phyloP scores from a whole-genome alignment of 2,888 invertebrate genomes.

The Esperia sulphurella region DNA sequence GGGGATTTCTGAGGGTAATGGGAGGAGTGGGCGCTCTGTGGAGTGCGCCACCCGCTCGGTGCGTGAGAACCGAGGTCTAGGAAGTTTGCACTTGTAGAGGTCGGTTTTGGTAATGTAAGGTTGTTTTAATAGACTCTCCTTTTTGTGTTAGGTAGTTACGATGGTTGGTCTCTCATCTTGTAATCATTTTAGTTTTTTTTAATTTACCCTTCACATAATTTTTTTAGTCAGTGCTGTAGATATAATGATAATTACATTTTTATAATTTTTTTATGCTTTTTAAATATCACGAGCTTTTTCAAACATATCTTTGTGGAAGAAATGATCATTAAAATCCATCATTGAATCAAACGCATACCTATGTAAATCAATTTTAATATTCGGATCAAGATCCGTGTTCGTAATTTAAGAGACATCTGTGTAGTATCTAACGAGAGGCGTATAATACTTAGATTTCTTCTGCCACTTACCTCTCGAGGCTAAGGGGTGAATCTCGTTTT shows the following conservation, averaged over 20 bases:
- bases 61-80: slow-evolving; percentile 33
- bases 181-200: neutral
- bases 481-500: slow-evolving; percentile 48
- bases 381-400: neutral
- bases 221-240: neutral
- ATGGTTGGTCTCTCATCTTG: neutral
- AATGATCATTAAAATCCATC: too few relatives aligned
- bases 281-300: neutral
- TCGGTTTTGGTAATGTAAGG: slow-evolving; percentile 22
- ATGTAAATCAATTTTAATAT: too few relatives aligned
- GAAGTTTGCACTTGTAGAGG: slow-evolving; percentile 51
- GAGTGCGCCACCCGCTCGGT: slow-evolving; percentile 20
- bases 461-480: slow-evolving; percentile 32
- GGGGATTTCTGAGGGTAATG: slow-evolving; percentile 15
- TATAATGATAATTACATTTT: neutral
- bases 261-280: neutral
- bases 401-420: neutral
- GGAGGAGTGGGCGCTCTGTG: slow-evolving; percentile 14
- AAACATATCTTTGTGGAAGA: too few relatives aligned
- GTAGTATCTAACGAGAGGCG: slow-evolving; percentile 15
- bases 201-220: neutral
- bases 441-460: slow-evolving; percentile 25
- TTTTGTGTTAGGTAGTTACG: neutral
- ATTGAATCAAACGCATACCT: too few relatives aligned
- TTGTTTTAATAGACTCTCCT: neutral